phyloP scores from a whole-genome alignment of 2,113 vertebrate species.

The Chaetodon auriga region DNA sequence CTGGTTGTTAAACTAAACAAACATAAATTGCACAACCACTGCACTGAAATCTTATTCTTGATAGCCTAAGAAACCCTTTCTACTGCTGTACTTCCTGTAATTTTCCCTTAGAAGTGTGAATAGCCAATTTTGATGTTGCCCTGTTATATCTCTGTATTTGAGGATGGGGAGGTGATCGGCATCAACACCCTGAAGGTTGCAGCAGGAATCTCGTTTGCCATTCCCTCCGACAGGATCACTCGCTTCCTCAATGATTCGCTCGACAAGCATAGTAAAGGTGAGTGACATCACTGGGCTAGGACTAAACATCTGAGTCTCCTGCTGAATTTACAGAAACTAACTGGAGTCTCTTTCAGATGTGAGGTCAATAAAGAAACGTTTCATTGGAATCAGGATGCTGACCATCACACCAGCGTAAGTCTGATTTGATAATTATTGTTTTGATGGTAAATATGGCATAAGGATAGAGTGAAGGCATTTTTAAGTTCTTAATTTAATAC shows the following conservation, averaged over 20 bases:
- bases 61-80: background rate
- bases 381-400: slow-evolving; percentile 94
- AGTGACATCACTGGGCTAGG: background rate
- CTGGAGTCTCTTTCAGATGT: slow-evolving; percentile 81
- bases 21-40: background rate
- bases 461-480: background rate
- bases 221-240: slow-evolving; percentile 93
- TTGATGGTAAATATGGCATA: too few relatives aligned
- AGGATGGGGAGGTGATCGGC: slow-evolving; percentile 97
- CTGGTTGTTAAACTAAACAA: too few relatives aligned
- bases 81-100: background rate
- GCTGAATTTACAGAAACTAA: slow-evolving; percentile 5
- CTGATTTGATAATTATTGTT: background rate
- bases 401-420: slow-evolving; percentile 92
- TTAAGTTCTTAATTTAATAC: background rate
- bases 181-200: slow-evolving; percentile 96
- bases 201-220: slow-evolving; percentile 96
- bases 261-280: slow-evolving; percentile 90
- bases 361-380: slow-evolving; percentile 89
- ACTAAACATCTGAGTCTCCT: background rate
- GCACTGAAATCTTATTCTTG: background rate
- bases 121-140: background rate
- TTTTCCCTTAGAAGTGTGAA: background rate
- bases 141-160: slow-evolving; percentile 1
- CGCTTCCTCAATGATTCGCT: slow-evolving; percentile 90